phyloP scores from a whole-genome alignment of 2,113 vertebrate species.

The Apteryx owenii region DNA sequence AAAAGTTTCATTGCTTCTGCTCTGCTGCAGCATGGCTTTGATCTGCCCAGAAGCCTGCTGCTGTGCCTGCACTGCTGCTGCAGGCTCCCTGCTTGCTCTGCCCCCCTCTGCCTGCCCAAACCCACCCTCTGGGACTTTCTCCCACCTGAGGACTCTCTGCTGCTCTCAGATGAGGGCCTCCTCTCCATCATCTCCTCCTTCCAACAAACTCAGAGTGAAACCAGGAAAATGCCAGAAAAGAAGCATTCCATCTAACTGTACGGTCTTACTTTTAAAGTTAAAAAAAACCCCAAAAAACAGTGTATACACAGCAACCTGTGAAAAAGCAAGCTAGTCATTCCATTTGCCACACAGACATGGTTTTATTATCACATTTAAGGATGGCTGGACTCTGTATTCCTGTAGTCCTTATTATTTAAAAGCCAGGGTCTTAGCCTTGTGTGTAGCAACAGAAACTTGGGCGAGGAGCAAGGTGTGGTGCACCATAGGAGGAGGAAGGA shows the following conservation, averaged over 20 bases:
- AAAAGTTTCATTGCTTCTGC: background rate
- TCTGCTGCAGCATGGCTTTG: background rate
- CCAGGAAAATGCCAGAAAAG: background rate
- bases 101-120: background rate
- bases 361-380: background rate
- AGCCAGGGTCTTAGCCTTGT: rapidly evolving
- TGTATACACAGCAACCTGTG: background rate
- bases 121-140: rapidly evolving
- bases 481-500: background rate
- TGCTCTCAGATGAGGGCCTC: background rate
- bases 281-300: background rate
- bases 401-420: background rate
- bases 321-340: background rate
- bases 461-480: background rate
- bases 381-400: background rate
- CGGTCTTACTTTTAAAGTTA: background rate
- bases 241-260: background rate
- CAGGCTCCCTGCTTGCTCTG: rapidly evolving
- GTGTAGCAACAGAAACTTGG: rapidly evolving
- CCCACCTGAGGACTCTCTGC: background rate
- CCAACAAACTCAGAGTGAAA: background rate
- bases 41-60: background rate
- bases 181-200: too few species aligned
- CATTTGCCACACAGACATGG: background rate
- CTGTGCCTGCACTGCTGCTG: background rate